Evolutionary conservation across 1,140 invertebrate genomes (phyloP).

Genomic region (Cotesia glomerata): DNA sequence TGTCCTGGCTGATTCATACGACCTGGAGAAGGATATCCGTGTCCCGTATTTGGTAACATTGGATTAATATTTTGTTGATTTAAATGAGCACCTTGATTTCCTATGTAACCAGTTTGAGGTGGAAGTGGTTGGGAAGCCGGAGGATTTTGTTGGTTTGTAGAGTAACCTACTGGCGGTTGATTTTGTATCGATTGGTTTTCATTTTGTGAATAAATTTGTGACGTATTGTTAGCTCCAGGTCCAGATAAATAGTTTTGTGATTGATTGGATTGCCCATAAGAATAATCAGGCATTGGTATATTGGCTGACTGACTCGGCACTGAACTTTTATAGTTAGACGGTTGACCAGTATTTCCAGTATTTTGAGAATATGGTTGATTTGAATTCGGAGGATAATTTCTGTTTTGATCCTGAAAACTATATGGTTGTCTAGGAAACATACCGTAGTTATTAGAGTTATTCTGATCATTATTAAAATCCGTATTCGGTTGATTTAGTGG

Average conservation of each 20-base stretch:
- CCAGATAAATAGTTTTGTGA: constrained; percentile 44
- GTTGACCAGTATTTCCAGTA: constrained; percentile 38
- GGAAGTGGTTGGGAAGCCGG: constrained; percentile 18
- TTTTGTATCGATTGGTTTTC: constrained; percentile 46
- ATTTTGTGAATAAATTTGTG: constrained; percentile 38
- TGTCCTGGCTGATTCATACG: background rate
- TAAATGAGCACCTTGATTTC: constrained; percentile 36
- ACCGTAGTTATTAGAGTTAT: constrained; percentile 49
- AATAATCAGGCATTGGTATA: constrained; percentile 50
- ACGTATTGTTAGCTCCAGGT: constrained; percentile 31
- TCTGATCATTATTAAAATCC: constrained; percentile 50
- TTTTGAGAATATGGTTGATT: constrained; percentile 50
- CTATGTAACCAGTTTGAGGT: constrained; percentile 33
- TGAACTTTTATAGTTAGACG: constrained; percentile 43
- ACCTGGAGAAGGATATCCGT: constrained; percentile 13
- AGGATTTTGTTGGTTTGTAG: constrained; percentile 39
- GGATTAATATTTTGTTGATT: constrained; percentile 45
- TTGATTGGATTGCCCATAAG: constrained; percentile 46
- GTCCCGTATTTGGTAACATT: constrained; percentile 37
- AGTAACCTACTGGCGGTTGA: constrained; percentile 40
- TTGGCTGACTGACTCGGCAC: constrained; percentile 45
- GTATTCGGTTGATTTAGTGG: constrained; percentile 31
- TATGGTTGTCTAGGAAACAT: constrained; percentile 49
- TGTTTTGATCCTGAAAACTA: constrained; percentile 28
- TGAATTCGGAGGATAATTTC: constrained; percentile 45